A percentile compares a stretch with the other conserved stretches of the same genome.
Conservation (phyloP, 2,113 vertebrate genomes). For the Corvus moneduloides region DNA sequence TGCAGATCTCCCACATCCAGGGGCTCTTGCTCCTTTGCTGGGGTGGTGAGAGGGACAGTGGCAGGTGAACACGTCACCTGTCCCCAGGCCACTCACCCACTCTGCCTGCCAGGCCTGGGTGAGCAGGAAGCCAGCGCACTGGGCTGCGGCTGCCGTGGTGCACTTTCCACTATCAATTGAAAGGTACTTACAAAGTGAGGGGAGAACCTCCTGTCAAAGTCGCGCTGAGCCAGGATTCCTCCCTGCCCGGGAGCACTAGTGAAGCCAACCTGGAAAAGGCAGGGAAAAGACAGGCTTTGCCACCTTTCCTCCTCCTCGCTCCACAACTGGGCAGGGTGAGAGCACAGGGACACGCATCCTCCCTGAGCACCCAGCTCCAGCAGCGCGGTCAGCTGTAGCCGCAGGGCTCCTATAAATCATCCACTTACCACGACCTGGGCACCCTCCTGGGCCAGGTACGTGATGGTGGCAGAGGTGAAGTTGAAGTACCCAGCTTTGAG, state of each 20-base stretch:
- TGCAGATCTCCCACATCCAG: background rate
- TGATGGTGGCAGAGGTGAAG: constrained; percentile 93
- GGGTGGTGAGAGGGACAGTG: background rate
- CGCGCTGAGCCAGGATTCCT: too few relatives aligned
- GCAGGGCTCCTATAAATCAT: background rate
- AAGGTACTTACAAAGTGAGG: constrained; percentile 79
- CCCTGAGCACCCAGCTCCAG: fast-evolving
- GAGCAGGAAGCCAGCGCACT: background rate
- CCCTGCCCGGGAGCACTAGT: background rate
- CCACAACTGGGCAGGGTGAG: background rate
- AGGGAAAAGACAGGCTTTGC: background rate
- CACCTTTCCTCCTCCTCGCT: background rate
- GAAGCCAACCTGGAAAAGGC: constrained; percentile 81
- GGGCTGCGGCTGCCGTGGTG: fast-evolving
- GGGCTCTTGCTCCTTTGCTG: background rate
- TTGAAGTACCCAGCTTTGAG: constrained; percentile 81
- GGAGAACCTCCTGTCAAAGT: too few relatives aligned
- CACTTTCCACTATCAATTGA: fast-evolving
- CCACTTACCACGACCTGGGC: constrained; percentile 88
- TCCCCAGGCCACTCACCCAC: background rate
- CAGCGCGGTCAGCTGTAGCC: background rate
- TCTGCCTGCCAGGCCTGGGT: background rate
- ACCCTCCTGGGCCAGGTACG: constrained; percentile 91
- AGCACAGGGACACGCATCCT: fast-evolving
- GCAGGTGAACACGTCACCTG: background rate